phyloP scores from a whole-genome alignment of 2,888 invertebrate genomes.

The Lycaena phlaeas region DNA sequence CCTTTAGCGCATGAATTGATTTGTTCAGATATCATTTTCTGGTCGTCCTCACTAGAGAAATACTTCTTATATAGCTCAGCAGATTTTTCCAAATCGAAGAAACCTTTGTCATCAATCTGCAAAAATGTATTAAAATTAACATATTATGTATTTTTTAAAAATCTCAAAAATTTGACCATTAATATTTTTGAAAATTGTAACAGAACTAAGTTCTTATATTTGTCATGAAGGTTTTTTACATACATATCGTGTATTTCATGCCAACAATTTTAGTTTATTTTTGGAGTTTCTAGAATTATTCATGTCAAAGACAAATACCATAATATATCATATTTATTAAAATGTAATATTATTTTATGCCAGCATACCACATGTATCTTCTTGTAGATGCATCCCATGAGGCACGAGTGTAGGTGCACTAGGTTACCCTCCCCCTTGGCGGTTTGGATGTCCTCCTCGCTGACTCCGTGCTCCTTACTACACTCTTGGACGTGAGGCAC shows the following conservation, averaged over 20 bases:
- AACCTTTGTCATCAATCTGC: slow-evolving; percentile 36
- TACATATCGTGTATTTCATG: no score
- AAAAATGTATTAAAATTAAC: slow-evolving; percentile 12
- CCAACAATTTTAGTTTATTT: no score
- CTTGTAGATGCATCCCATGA: slow-evolving; percentile 29
- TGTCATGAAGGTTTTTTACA: no score
- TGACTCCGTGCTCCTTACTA: slow-evolving; percentile 24
- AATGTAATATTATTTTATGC: no score
- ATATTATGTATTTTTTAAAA: no score
- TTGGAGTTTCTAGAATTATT: no score
- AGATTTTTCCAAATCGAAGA: slow-evolving; percentile 27
- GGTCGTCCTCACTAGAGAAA: slow-evolving; percentile 26
- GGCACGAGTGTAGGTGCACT: slow-evolving; percentile 26
- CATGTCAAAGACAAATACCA: no score
- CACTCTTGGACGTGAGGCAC: slow-evolving; percentile 21
- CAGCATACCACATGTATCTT: slow-evolving; percentile 32
- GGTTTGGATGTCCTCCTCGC: slow-evolving; percentile 23
- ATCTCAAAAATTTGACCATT: no score
- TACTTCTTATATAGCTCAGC: slow-evolving; percentile 24
- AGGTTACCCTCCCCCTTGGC: slow-evolving; percentile 21
- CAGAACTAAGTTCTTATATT: no score
- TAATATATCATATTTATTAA: no score
- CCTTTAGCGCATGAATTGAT: slow-evolving; percentile 30
- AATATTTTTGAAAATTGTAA: not conserved
- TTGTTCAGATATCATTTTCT: slow-evolving; percentile 22